Conservation (phyloP, 1,140 invertebrate genomes). For the Lordiphosa clarofinis region DNA sequence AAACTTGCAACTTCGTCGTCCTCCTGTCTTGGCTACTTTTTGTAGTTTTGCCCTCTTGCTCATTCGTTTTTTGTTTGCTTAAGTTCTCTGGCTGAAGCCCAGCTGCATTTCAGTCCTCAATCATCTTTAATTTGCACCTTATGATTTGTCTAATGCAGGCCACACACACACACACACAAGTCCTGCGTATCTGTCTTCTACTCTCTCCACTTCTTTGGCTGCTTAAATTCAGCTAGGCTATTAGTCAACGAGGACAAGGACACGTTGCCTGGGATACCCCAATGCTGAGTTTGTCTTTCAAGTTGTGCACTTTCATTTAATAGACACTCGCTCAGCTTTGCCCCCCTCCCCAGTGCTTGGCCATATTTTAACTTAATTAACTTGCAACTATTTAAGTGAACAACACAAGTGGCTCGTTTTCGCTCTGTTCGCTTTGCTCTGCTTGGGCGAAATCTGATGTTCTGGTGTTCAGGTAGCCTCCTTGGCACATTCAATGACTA, state of each 20-base stretch:
- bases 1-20: too few relatives aligned
- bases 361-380: constrained; percentile 69
- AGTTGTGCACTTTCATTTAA: constrained; percentile 48
- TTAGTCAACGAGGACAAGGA: constrained; percentile 29
- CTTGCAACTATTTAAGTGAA: constrained; percentile 68
- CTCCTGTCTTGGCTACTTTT: too few relatives aligned
- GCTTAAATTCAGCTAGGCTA: too few relatives aligned
- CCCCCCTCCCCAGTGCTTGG: constrained; percentile 13
- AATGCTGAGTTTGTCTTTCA: constrained; percentile 36
- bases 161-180: constrained; percentile 12
- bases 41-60: too few relatives aligned
- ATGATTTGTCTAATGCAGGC: constrained; percentile 38
- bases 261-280: constrained; percentile 4
- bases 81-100: too few relatives aligned
- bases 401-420: constrained; percentile 57
- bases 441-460: constrained; percentile 35
- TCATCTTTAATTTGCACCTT: constrained; percentile 41
- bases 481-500: constrained; percentile 61
- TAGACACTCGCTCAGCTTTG: constrained; percentile 21
- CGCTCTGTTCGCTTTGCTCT: constrained; percentile 3
- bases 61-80: too few relatives aligned
- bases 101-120: constrained; percentile 15
- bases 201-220: constrained; percentile 5
- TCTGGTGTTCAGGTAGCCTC: constrained; percentile 5
- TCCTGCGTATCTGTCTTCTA: too few relatives aligned